Percentiles rank a stretch among this genome's conserved stretches.
These are phyloP conservation scores for Ethmia dodecea DNA, from an alignment of 2,888 invertebrate genomes.

Conservation along the genomic window DNA sequence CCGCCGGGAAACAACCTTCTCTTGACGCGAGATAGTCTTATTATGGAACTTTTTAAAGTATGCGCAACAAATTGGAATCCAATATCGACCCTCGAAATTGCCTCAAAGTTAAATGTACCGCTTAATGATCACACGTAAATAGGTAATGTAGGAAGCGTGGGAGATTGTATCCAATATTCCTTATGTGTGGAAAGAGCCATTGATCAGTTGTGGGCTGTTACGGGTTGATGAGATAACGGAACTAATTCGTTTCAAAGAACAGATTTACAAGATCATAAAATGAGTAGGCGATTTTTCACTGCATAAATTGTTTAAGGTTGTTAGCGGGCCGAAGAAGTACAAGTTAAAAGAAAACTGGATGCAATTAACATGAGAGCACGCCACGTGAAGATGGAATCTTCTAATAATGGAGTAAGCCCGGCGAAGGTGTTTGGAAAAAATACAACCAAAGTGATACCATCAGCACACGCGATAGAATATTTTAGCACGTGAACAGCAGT, in stretches of 20 bases:
- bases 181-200: too few species aligned
- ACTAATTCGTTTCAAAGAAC: too few species aligned
- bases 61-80: slow-evolving; percentile 7
- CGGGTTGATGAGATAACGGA: too few species aligned
- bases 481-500: slow-evolving; percentile 53
- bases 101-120: too few species aligned
- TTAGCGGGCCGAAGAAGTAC: slow-evolving; percentile 39
- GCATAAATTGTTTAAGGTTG: slow-evolving; percentile 54
- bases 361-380: slow-evolving; percentile 59
- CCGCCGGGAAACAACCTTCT: slow-evolving; percentile 17
- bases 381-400: slow-evolving; percentile 54
- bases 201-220: too few species aligned
- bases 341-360: slow-evolving; percentile 36
- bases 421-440: slow-evolving; percentile 41
- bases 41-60: slow-evolving; percentile 28
- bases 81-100: too few species aligned
- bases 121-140: slow-evolving; percentile 5
- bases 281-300: too few species aligned
- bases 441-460: slow-evolving; percentile 48
- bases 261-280: too few species aligned
- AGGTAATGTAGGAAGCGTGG: neutral
- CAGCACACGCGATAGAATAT: slow-evolving; percentile 56
- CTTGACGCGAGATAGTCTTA: slow-evolving; percentile 24
- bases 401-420: slow-evolving; percentile 55
- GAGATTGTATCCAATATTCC: too few species aligned